Conservation (phyloP, 2,888 invertebrate species). For the Oeneis ivallda region DNA sequence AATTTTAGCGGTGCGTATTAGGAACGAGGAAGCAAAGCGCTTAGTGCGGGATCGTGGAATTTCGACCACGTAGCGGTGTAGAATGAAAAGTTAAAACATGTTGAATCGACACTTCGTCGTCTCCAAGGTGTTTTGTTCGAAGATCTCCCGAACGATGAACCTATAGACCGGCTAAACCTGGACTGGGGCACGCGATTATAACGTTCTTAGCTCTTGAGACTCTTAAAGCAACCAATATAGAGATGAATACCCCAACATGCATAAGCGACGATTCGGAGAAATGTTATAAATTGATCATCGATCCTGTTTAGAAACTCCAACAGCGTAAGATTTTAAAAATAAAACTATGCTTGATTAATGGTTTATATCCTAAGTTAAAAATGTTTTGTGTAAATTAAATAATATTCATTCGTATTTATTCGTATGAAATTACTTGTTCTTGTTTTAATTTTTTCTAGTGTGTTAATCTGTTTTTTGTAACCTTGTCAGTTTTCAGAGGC, state of each 20-base stretch:
- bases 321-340: not conserved
- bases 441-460: not conserved
- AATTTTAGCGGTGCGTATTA: too few species aligned
- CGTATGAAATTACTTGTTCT: not conserved
- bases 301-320: not conserved
- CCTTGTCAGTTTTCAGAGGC: not conserved
- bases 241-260: not conserved
- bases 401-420: not conserved
- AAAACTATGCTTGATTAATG: not conserved
- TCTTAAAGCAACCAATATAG: conserved; percentile 2
- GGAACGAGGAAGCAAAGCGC: too few species aligned
- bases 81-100: not conserved
- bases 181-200: conserved; percentile 14
- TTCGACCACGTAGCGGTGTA: too few species aligned
- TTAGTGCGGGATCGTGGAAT: too few species aligned
- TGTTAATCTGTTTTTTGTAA: not conserved
- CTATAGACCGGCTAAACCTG: conserved; percentile 31
- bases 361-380: not conserved
- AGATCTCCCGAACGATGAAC: conserved; percentile 60
- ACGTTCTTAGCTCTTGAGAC: conserved; percentile 2
- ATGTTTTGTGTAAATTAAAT: not conserved
- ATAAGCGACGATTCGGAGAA: conserved; percentile 6
- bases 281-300: conserved; percentile 8
- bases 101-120: not conserved
- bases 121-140: not conserved